Evolutionary conservation across 2,113 vertebrate genomes (phyloP).

Genomic region (Ciconia boyciana): DNA sequence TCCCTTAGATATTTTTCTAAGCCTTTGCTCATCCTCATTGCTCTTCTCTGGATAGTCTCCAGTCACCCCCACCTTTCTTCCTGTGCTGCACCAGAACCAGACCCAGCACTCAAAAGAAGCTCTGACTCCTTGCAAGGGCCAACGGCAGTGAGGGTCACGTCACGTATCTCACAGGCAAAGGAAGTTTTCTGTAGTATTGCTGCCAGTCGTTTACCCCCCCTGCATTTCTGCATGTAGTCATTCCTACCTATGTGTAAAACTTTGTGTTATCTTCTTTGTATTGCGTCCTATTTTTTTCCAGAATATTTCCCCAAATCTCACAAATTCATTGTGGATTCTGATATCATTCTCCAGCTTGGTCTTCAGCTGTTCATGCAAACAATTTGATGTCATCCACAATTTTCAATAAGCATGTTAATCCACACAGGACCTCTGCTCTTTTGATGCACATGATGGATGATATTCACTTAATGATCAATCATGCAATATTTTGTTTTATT

Average conservation of each 20-base stretch:
- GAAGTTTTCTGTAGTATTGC: not conserved
- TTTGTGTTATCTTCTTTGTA: not conserved
- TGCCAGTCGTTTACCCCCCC: accelerated
- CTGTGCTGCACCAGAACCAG: not conserved
- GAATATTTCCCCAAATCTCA: not conserved
- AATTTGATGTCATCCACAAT: not conserved
- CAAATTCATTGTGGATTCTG: not conserved
- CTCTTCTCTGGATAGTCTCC: not conserved
- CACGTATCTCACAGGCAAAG: not conserved
- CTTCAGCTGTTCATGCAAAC: not conserved
- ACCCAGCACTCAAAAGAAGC: not conserved
- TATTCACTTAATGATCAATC: not conserved
- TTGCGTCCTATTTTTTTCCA: not conserved
- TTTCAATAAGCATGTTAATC: not conserved
- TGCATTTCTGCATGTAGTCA: not conserved
- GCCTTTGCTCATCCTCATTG: not conserved
- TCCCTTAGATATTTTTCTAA: not conserved
- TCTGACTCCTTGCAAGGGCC: not conserved
- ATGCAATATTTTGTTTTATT: not conserved
- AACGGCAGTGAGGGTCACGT: not conserved
- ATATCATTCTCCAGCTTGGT: not conserved
- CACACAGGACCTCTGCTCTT: not conserved
- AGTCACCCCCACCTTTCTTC: not conserved
- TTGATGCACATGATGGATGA: not conserved
- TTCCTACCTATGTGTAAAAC: not conserved